phyloP scores from a whole-genome alignment of 2,888 invertebrate species.

The Pemphredon lugubris region DNA sequence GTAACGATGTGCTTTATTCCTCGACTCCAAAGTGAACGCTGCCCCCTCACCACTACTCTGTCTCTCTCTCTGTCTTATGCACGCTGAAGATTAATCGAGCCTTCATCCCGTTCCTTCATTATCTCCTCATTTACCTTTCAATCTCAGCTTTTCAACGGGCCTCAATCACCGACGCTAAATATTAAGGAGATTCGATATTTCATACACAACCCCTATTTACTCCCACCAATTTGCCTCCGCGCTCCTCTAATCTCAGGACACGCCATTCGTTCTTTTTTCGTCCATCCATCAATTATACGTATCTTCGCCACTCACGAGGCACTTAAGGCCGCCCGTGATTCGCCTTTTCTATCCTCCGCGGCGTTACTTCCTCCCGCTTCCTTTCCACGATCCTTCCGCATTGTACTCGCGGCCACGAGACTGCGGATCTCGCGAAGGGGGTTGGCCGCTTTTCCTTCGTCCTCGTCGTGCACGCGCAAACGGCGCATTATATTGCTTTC shows the following conservation, averaged over 20 bases:
- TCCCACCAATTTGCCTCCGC: not conserved
- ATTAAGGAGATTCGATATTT: too few species aligned
- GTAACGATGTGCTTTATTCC: too few species aligned
- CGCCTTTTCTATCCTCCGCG: not conserved
- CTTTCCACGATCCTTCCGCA: slow-evolving; percentile 15
- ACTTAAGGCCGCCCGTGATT: too few species aligned
- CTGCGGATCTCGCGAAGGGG: not conserved
- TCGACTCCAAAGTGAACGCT: too few species aligned
- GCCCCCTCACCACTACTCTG: too few species aligned
- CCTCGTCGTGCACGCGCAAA: slow-evolving; percentile 38
- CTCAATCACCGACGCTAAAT: too few species aligned
- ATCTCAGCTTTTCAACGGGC: too few species aligned
- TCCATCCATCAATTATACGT: not conserved
- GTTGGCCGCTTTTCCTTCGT: slow-evolving; percentile 17
- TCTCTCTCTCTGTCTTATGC: too few species aligned
- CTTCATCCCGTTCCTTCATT: not conserved
- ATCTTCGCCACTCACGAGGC: too few species aligned
- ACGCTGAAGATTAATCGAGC: too few species aligned
- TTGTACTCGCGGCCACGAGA: not conserved
- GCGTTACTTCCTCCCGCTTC: slow-evolving; percentile 1
- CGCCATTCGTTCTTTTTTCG: not conserved
- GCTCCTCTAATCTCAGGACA: not conserved
- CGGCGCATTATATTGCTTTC: slow-evolving; percentile 74
- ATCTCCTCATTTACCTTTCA: too few species aligned
- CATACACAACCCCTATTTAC: not conserved